These are phyloP conservation scores for Microctonus brassicae DNA, from an alignment of 2,888 invertebrate genomes.

Conservation along the genomic window DNA sequence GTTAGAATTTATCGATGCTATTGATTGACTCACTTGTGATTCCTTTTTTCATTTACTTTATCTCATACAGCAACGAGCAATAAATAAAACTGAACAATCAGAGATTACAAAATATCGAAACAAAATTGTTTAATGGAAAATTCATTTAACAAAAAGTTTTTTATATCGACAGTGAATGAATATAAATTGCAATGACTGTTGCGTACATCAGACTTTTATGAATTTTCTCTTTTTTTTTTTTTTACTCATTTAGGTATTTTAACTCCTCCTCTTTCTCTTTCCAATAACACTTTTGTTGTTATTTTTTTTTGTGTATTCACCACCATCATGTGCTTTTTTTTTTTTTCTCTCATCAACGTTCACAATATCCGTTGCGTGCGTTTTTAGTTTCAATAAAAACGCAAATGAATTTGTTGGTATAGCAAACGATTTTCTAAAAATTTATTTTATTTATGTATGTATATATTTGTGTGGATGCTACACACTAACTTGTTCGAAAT, in stretches of 20 bases:
- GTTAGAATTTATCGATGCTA: neutral
- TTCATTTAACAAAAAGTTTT: neutral
- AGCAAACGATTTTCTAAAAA: constrained; percentile 23
- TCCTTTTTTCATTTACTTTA: neutral
- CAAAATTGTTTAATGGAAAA: neutral
- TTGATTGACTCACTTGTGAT: neutral
- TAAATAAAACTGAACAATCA: neutral
- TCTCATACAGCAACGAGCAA: neutral
- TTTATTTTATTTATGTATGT: no score
- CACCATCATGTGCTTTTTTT: no score
- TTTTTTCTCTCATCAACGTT: no score
- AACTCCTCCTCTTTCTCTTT: neutral
- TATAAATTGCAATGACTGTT: neutral
- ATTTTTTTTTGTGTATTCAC: neutral
- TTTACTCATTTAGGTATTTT: neutral
- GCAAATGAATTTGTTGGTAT: constrained; percentile 25
- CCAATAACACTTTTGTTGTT: neutral
- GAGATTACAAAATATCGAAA: neutral
- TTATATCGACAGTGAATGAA: neutral
- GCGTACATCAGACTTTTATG: no score
- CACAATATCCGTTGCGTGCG: neutral
- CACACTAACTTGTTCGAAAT: neutral
- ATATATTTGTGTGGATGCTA: no score
- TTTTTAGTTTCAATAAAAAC: constrained; percentile 18
- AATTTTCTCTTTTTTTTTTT: neutral